phyloP scores from a whole-genome alignment of 1,140 invertebrate genomes.

The Platyura marginata region DNA sequence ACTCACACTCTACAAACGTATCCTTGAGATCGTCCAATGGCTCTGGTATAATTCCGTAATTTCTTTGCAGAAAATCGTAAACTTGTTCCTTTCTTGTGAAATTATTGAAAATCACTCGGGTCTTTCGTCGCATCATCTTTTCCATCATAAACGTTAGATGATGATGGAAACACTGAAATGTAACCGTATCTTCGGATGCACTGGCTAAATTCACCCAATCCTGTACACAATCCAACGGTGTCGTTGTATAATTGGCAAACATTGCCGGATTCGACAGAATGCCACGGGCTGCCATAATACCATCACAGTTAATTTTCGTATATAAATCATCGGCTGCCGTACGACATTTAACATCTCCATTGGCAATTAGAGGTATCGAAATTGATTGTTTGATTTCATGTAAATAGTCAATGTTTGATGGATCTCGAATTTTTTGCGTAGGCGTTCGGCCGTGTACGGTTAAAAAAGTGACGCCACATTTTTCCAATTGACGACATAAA shows the following conservation, averaged over 20 bases:
- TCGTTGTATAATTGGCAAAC: conserved; percentile 41
- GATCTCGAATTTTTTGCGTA: conserved; percentile 55
- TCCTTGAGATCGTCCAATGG: conserved; percentile 19
- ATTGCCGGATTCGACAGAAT: conserved; percentile 81
- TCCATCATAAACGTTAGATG: conserved; percentile 90
- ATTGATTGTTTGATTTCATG: conserved; percentile 51
- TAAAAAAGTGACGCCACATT: conserved; percentile 70
- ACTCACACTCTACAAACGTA: conserved; percentile 8
- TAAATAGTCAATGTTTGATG: conserved; percentile 56
- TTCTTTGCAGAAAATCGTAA: conserved; percentile 44
- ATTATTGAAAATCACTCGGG: conserved; percentile 60
- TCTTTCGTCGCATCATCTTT: conserved; percentile 46
- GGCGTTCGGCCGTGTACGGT: conserved; percentile 79
- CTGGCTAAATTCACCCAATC: conserved; percentile 67
- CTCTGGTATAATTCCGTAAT: conserved; percentile 29
- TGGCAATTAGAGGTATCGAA: conserved; percentile 69
- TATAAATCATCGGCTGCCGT: conserved; percentile 47
- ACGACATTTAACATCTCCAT: conserved; percentile 69
- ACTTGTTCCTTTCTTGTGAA: conserved; percentile 48
- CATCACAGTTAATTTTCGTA: conserved; percentile 50
- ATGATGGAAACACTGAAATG: conserved; percentile 76
- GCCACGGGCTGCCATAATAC: conserved; percentile 77
- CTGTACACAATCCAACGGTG: conserved; percentile 60
- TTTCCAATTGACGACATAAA: conserved; percentile 57
- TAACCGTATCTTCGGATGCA: conserved; percentile 28